phyloP scores from a whole-genome alignment of 1,140 invertebrate genomes.

The Arion vulgaris region DNA sequence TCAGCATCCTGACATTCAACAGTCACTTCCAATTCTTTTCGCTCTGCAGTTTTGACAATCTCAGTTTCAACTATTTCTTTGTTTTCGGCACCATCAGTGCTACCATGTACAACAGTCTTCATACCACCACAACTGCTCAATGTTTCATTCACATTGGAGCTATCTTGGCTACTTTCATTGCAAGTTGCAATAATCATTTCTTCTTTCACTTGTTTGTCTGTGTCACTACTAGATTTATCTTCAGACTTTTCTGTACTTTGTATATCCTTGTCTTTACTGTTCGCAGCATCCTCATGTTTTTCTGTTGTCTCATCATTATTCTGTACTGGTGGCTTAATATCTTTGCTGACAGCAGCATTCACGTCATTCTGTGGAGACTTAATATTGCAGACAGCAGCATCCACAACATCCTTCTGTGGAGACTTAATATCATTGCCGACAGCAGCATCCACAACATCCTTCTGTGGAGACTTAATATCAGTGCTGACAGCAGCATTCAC shows the following conservation, averaged over 20 bases:
- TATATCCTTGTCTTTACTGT: background rate
- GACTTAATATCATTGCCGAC: too few relatives aligned
- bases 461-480: too few relatives aligned
- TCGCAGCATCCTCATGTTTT: background rate
- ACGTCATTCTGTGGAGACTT: too few relatives aligned
- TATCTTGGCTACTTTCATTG: background rate
- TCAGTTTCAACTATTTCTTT: conserved; percentile 2
- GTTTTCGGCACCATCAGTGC: background rate
- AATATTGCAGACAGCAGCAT: too few relatives aligned
- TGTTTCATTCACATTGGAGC: background rate
- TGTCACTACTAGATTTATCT: background rate
- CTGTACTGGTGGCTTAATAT: too few relatives aligned
- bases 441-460: too few relatives aligned
- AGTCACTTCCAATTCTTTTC: background rate
- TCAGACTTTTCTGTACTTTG: background rate
- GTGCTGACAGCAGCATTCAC: too few relatives aligned
- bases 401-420: too few relatives aligned
- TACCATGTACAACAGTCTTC: too few relatives aligned
- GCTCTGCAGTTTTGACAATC: background rate
- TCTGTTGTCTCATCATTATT: background rate
- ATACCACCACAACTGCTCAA: too few relatives aligned
- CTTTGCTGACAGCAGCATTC: too few relatives aligned
- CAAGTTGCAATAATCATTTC: background rate
- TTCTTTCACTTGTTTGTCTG: background rate
- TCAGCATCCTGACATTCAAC: background rate